A percentile compares a stretch with the other conserved stretches of the same genome.
These are phyloP conservation scores for Nibea albiflora DNA, from an alignment of 2,113 vertebrate genomes.

Conservation along the genomic window DNA sequence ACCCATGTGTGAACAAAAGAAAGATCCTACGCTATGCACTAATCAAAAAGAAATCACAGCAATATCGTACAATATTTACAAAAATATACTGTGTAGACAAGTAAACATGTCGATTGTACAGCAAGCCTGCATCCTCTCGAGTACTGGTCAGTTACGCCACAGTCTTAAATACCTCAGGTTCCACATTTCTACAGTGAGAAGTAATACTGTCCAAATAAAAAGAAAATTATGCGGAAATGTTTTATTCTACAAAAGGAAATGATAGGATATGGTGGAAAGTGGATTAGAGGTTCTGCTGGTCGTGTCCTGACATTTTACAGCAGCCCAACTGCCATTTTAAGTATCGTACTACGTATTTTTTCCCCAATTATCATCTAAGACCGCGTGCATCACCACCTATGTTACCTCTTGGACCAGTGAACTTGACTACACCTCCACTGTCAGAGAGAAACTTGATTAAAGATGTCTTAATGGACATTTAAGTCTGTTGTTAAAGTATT, in stretches of 20 bases:
- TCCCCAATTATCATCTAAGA: neutral
- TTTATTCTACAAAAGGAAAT: neutral
- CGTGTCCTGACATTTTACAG: neutral
- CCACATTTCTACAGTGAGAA: neutral
- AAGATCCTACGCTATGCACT: constrained; percentile 16
- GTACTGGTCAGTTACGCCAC: constrained; percentile 17
- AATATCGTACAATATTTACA: constrained; percentile 78
- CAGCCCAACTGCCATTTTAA: neutral
- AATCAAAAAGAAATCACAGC: constrained; percentile 53
- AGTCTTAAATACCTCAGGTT: constrained; percentile 30
- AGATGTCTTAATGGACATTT: too few species aligned
- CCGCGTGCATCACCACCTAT: neutral
- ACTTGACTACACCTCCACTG: neutral
- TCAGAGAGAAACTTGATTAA: neutral
- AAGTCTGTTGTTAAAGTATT: constrained; percentile 19
- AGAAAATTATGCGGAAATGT: neutral
- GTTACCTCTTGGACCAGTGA: neutral
- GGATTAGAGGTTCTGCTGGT: neutral
- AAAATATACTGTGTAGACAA: constrained; percentile 39
- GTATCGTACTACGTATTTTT: neutral
- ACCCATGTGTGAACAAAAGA: constrained; percentile 71
- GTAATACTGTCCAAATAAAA: constrained; percentile 39
- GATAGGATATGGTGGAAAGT: neutral
- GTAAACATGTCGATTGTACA: constrained; percentile 30
- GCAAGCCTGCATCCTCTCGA: constrained; percentile 12